These are phyloP conservation scores for Melipona beecheii DNA, from an alignment of 2,888 invertebrate genomes.

Conservation along the genomic window DNA sequence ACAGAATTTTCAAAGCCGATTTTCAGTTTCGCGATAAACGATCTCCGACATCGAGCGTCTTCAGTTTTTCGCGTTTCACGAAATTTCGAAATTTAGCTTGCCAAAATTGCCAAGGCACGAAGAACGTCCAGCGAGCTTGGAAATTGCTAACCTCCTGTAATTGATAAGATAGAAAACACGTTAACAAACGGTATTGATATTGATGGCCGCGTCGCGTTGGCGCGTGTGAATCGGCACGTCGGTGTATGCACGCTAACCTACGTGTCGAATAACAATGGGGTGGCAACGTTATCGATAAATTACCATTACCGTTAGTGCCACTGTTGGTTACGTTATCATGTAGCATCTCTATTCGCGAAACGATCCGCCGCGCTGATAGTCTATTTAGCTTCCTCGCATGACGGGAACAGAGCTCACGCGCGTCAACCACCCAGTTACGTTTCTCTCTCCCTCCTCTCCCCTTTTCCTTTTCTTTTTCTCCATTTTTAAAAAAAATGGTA, in stretches of 20 bases:
- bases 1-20: neutral
- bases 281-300: slow-evolving; percentile 62
- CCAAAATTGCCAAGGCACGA: neutral
- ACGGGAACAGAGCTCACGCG: slow-evolving; percentile 10
- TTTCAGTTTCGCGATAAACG: neutral
- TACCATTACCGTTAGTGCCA: slow-evolving; percentile 61
- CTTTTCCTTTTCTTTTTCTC: neutral
- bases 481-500: neutral
- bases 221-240: slow-evolving; percentile 4
- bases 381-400: slow-evolving; percentile 44
- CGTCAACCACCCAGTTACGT: neutral
- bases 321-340: slow-evolving; percentile 57
- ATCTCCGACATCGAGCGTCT: neutral
- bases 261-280: slow-evolving; percentile 58
- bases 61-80: neutral
- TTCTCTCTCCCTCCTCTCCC: neutral
- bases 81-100: neutral
- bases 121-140: neutral
- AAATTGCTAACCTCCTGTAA: slow-evolving; percentile 4
- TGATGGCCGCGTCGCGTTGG: slow-evolving; percentile 20
- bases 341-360: slow-evolving; percentile 59
- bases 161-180: slow-evolving; percentile 47
- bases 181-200: slow-evolving; percentile 56
- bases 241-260: slow-evolving; percentile 11
- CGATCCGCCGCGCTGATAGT: slow-evolving; percentile 51